A percentile compares a stretch with the other conserved stretches of the same genome.
Conservation (phyloP, 2,888 invertebrate genomes). For the Rambutsinella grinnellia region DNA sequence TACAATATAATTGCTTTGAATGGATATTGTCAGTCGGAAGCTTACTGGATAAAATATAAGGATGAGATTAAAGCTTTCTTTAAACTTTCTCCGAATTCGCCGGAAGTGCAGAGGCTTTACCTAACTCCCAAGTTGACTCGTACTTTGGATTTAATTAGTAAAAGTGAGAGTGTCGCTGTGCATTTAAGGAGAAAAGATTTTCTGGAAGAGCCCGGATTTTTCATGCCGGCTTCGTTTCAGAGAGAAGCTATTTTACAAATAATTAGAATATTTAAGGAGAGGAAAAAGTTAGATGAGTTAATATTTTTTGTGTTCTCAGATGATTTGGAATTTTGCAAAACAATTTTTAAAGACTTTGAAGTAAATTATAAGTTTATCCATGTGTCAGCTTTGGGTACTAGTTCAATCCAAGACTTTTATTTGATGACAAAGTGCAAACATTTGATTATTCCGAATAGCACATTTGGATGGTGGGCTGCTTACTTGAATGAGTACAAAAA, state of each 20-base stretch:
- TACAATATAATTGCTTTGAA: not conserved
- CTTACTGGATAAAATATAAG: constrained; percentile 14
- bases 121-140: no score
- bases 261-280: not conserved
- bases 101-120: not conserved
- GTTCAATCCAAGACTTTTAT: constrained; percentile 45
- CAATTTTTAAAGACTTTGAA: constrained; percentile 19
- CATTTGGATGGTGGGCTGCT: constrained; percentile 49
- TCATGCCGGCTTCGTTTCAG: no score
- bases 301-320: constrained; percentile 49
- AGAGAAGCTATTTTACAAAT: no score
- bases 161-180: no score
- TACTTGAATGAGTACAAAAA: constrained; percentile 24
- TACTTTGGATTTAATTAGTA: not conserved
- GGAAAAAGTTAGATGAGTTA: not conserved
- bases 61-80: constrained; percentile 5
- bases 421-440: constrained; percentile 48
- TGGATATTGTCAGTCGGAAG: constrained; percentile 33
- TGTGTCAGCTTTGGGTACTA: not conserved
- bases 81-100: not conserved
- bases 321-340: constrained; percentile 11
- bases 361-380: constrained; percentile 2
- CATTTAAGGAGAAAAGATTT: no score
- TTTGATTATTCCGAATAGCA: constrained; percentile 29
- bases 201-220: no score